Percentiles rank a stretch among this genome's conserved stretches.
Evolutionary conservation across 2,888 invertebrate genomes (phyloP).

Genomic region (Rhaphigaster nebulosa): DNA sequence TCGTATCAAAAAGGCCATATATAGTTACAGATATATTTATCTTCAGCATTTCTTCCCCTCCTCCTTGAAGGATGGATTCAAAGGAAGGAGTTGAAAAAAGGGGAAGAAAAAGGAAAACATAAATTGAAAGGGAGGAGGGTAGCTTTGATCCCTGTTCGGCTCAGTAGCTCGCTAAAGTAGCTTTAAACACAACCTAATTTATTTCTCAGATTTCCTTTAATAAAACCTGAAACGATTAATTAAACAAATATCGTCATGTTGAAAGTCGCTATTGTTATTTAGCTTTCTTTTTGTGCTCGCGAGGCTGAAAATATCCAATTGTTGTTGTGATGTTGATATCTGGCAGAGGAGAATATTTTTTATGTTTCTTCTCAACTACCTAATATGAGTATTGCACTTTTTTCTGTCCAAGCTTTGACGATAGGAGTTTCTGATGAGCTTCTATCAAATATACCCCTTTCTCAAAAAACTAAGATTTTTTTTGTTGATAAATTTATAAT

Average conservation of each 20-base stretch:
- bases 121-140: not conserved
- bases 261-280: not conserved
- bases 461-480: too few species aligned
- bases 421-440: too few species aligned
- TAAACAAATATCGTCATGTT: not conserved
- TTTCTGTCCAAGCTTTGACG: too few species aligned
- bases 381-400: too few species aligned
- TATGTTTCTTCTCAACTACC: not conserved
- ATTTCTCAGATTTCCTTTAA: constrained; percentile 46
- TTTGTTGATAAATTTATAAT: too few species aligned
- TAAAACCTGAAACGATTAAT: constrained; percentile 2
- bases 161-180: constrained; percentile 2
- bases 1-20: not conserved
- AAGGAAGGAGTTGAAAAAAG: not conserved
- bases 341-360: not conserved
- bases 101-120: not conserved
- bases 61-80: not conserved
- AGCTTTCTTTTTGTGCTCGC: not conserved
- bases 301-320: not conserved
- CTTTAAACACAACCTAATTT: constrained; percentile 15
- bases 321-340: not conserved
- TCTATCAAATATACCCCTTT: too few species aligned
- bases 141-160: not conserved
- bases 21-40: not conserved
- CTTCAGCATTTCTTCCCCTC: too few species aligned